These are phyloP conservation scores for Eciton burchellii DNA, from an alignment of 1,140 invertebrate genomes.

Conservation along the genomic window DNA sequence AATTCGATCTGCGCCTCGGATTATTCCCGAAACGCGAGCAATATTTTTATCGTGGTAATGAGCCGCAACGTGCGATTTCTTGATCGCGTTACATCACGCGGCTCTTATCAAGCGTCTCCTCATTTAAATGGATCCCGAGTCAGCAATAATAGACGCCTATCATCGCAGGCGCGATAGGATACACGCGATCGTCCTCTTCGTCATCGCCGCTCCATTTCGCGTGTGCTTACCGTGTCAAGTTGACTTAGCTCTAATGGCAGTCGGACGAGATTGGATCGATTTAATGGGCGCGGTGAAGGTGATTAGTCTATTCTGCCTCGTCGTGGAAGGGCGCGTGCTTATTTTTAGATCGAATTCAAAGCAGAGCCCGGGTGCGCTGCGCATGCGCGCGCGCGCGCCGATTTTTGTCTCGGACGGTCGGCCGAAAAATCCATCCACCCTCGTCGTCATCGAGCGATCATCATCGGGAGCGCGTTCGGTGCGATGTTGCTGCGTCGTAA, in stretches of 20 bases:
- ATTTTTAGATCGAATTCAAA: constrained; percentile 68
- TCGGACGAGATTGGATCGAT: constrained; percentile 69
- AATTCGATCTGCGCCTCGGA: neutral
- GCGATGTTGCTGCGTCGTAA: constrained; percentile 28
- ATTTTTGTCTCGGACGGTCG: constrained; percentile 5
- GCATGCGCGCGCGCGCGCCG: neutral
- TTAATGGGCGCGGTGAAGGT: constrained; percentile 68
- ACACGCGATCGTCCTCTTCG: neutral
- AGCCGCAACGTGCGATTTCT: constrained; percentile 10
- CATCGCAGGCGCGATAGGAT: neutral
- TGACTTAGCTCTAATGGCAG: constrained; percentile 59
- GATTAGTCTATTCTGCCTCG: constrained; percentile 60
- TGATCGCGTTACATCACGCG: neutral
- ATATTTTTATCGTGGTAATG: neutral
- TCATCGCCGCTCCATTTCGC: constrained; percentile 26
- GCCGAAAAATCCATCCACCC: constrained; percentile 20
- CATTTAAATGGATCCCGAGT: constrained; percentile 10
- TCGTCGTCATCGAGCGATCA: constrained; percentile 6
- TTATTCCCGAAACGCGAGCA: neutral
- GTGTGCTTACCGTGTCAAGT: constrained; percentile 56
- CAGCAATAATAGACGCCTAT: neutral
- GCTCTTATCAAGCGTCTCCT: neutral
- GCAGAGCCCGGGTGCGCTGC: neutral
- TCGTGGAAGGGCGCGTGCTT: constrained; percentile 52
- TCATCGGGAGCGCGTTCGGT: neutral